These are phyloP conservation scores for Oostethus manadensis DNA, from an alignment of 2,113 vertebrate genomes.

Conservation along the genomic window DNA sequence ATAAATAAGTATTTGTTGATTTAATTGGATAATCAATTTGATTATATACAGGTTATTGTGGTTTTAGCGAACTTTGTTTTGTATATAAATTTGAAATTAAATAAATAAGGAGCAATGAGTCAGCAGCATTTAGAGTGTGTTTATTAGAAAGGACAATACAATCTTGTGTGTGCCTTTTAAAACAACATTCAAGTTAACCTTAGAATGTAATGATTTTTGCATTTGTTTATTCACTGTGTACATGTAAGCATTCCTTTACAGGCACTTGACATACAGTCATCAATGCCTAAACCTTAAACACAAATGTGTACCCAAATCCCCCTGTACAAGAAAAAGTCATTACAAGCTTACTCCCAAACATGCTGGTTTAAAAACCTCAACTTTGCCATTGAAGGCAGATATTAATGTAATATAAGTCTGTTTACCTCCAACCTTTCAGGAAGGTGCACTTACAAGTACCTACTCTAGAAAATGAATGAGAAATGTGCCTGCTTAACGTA, in stretches of 20 bases:
- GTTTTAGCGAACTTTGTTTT: not conserved
- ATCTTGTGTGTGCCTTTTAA: constrained; percentile 40
- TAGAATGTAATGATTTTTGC: constrained; percentile 15
- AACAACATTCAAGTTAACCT: constrained; percentile 30
- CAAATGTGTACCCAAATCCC: constrained; percentile 20
- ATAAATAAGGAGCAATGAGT: not conserved
- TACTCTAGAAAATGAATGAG: not conserved
- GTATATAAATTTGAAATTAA: not conserved
- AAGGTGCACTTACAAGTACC: constrained; percentile 6
- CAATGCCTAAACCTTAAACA: constrained; percentile 14
- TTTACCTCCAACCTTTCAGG: not conserved
- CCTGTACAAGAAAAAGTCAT: constrained; percentile 6
- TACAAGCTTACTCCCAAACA: constrained; percentile 30
- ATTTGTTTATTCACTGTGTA: constrained; percentile 5
- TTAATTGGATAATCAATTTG: too few species aligned
- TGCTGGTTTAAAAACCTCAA: constrained; percentile 42
- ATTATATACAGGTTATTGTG: too few species aligned
- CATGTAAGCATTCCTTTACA: constrained; percentile 13
- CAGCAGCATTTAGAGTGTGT: constrained; percentile 44
- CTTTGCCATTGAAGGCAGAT: constrained; percentile 22
- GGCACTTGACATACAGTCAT: constrained; percentile 38
- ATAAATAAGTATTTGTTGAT: too few species aligned
- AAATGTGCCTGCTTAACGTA: not conserved
- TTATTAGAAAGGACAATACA: constrained; percentile 67
- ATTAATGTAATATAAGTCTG: constrained; percentile 8